Base-by-base conservation (phyloP, 92 coral and sea anemone species). In the Umimayanthus chanpuru region DNA sequence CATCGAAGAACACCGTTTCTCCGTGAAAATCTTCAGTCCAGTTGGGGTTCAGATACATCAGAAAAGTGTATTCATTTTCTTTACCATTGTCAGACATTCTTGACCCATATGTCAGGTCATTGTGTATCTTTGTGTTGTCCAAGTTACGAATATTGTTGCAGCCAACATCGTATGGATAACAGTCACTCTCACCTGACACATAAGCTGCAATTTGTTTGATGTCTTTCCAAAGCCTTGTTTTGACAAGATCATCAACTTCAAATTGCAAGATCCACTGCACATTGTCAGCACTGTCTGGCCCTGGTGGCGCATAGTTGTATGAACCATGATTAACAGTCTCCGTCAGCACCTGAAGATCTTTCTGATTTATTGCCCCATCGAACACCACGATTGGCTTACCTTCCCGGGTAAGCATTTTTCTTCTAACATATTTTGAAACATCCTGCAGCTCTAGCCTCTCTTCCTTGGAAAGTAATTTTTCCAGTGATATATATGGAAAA, bases 21-120 rank as follows among this genome's bases (percentile, higher is more conserved):
- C 98, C 98, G 50, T 94, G 96, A 53, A 89, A 85, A 73, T 92
- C 90, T 61, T 89, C 95, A 38, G 96, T 93, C 98, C 98, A 95
- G 89, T 94, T 92, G 29, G 88, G 87, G 66, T 94, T 95, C 49
- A 95, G 91, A 80, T 95, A 95, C 23, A 95, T 84, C 81, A 95
- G 80, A 38, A 95, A 79, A 0, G 98, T 95, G 71, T 81, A 94
- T 73, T 95, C 98, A 86, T 91, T 87, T 44, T 92, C 91, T 44
- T 88, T 71, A 10, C 6, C 50, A 21, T 29, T 58, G 9, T 58
- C 85, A 56, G 49, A 5, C 11, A 29, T 8, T n/a, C 36, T 40
- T 40, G 29, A 15, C 36, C 74, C 76, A 81, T 81, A 81, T 9
- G 56, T 90, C 64, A 96, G 90, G 88, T 95, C 98, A 72, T 56